Evolutionary conservation across 1,140 invertebrate species (phyloP).

Genomic region (Caerostris darwini): DNA sequence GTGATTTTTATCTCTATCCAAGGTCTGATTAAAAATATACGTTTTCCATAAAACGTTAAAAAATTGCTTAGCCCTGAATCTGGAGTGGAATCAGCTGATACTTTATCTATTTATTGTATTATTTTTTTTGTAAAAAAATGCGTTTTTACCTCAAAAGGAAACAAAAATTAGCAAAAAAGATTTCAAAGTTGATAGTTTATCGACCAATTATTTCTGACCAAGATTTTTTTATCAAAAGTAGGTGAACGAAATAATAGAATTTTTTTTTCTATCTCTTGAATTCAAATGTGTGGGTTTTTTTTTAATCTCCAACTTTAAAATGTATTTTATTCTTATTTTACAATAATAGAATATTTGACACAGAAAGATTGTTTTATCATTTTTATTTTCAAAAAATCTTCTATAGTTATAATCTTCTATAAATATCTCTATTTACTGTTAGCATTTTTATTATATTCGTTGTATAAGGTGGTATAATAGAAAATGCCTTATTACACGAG

Average conservation of each 20-base stretch:
- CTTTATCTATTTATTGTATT: background rate
- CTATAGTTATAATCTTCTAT: no score
- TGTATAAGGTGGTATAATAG: no score
- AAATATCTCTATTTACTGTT: no score
- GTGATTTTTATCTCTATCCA: background rate
- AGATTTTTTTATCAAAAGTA: background rate
- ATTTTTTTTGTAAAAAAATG: background rate
- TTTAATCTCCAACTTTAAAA: no score
- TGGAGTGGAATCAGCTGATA: background rate
- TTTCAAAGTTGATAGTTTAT: background rate
- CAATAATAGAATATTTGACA: no score
- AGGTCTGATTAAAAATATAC: constrained; percentile 5
- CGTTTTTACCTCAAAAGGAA: background rate
- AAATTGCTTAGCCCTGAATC: constrained; percentile 1
- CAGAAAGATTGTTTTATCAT: no score
- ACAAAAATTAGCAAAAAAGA: background rate
- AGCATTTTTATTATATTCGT: no score
- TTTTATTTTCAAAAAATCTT: no score
- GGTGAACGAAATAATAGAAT: background rate
- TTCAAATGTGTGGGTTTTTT: no score
- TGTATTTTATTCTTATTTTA: no score
- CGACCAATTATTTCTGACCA: background rate
- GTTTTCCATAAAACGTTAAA: constrained; percentile 15
- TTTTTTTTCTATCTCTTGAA: background rate
- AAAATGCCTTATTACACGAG: no score